These are phyloP conservation scores for Presbytis comata DNA, from an alignment of 2,797 vertebrate species.

Conservation along the genomic window DNA sequence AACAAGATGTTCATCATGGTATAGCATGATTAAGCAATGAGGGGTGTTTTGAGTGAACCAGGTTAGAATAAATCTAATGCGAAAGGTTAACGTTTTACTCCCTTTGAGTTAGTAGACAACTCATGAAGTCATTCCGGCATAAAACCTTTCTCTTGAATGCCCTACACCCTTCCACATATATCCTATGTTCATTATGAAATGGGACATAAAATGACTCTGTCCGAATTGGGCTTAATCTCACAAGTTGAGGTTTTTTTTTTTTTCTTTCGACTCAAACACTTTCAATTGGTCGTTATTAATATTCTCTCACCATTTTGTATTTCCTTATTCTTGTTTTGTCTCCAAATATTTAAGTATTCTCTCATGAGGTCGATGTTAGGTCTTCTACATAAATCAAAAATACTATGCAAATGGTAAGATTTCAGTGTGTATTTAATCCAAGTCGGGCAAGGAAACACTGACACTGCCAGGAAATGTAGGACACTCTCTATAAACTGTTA, in stretches of 20 bases:
- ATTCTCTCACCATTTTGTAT: background rate
- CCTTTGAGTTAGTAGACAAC: background rate
- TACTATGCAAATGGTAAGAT: background rate
- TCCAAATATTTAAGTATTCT: background rate
- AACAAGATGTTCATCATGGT: background rate
- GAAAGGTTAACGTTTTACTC: background rate
- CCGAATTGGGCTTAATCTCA: background rate
- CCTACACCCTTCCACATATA: background rate
- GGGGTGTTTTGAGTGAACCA: background rate
- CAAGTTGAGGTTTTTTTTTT: background rate
- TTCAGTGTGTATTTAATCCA: background rate
- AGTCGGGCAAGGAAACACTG: background rate
- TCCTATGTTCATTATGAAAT: background rate
- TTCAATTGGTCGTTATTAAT: background rate
- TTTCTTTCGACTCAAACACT: background rate
- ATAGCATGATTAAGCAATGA: background rate
- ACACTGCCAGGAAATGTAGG: background rate
- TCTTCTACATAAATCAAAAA: background rate
- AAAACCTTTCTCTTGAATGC: background rate
- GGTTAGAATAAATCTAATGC: background rate
- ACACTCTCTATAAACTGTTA: background rate
- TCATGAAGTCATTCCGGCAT: background rate
- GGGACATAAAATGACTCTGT: background rate
- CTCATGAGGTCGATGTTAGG: background rate
- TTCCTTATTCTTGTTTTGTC: constrained; percentile 8